These are phyloP conservation scores for Antitype chi DNA, from an alignment of 2,888 invertebrate species.

Conservation along the genomic window DNA sequence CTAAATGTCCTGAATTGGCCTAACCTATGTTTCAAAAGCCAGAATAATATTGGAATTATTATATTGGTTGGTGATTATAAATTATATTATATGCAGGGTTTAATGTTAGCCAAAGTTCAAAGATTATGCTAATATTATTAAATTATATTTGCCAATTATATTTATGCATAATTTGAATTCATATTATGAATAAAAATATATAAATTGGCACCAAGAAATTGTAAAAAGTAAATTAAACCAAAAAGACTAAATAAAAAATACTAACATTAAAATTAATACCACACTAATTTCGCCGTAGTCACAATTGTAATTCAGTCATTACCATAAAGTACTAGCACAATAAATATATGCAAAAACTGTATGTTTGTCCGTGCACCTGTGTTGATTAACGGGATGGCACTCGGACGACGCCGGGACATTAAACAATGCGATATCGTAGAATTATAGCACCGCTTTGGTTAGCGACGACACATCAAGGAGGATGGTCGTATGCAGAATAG, in stretches of 20 bases:
- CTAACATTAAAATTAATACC: constrained; percentile 2
- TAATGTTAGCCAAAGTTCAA: constrained; percentile 31
- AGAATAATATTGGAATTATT: constrained; percentile 32
- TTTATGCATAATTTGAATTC: background rate
- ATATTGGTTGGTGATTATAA: constrained; percentile 19
- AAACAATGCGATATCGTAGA: constrained; percentile 76
- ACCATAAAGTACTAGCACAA: constrained; percentile 46
- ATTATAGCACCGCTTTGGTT: constrained; percentile 74
- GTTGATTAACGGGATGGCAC: constrained; percentile 67
- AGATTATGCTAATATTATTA: constrained; percentile 38
- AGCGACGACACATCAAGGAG: constrained; percentile 68
- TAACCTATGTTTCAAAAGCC: constrained; percentile 4
- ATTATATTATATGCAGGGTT: constrained; percentile 7
- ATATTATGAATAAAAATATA: background rate
- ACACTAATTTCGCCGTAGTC: constrained; percentile 34
- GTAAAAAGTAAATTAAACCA: background rate
- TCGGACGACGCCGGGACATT: constrained; percentile 66
- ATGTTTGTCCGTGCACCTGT: constrained; percentile 66
- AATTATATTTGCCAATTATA: background rate
- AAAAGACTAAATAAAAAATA: background rate
- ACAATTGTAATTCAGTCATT: constrained; percentile 52
- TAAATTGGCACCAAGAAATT: background rate
- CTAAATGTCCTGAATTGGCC: constrained; percentile 14
- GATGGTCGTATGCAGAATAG: constrained; percentile 61
- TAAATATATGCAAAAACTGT: constrained; percentile 56